Evolutionary conservation across 2,113 vertebrate species (phyloP), one percentile per base, ranked within the genome.

Genomic region (Eidolon helvum): DNA sequence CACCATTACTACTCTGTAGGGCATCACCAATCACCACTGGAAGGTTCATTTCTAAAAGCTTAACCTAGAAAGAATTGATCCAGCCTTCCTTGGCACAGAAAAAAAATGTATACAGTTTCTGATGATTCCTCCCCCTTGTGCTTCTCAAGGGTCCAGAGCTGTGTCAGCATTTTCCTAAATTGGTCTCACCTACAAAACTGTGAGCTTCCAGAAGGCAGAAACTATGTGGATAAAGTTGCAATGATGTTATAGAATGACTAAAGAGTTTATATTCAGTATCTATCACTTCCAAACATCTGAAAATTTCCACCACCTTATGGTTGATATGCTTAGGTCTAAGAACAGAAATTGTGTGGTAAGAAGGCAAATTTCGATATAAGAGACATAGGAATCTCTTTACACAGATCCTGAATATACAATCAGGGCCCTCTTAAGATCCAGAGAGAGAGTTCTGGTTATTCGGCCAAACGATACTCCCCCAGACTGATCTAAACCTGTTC

Each of bases 401-500:
- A 94, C 40, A 55, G 50, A 1, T 90, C 92, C 90, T 95, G 92
- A 93, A 93, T 92, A 85, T 85, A 96, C 90, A 45, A 59, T 92
- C 87, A n/a, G 69, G 45, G 59, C n/a, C 40, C 43, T 68, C 15
- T 55, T n/a, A 80, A 48, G 85, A 83, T 85, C 43, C 80, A 83
- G 90, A 92, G 87, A 92, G 45, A 92, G 45, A 68, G 61, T 74
- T 82, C 77, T 96, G 90, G 94, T 94, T 87, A 86, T 82, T 75
- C 35, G 8, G 85, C 86, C 92, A 96, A 96, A 80, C 80, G 95
- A 96, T 92, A 96, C 97, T 96, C 92, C 96, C 94, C 94, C 96
- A 88, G 90, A 96, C 65, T 79, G 94, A 94, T 43, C 96, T 97
- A 98, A 98, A 96, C 97, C 94, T 38, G 93, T 86, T 96, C 90